A percentile compares a stretch with the other conserved stretches of the same genome.
Evolutionary conservation across 2,888 invertebrate genomes (phyloP).

Genomic region (Dynastes maya): DNA sequence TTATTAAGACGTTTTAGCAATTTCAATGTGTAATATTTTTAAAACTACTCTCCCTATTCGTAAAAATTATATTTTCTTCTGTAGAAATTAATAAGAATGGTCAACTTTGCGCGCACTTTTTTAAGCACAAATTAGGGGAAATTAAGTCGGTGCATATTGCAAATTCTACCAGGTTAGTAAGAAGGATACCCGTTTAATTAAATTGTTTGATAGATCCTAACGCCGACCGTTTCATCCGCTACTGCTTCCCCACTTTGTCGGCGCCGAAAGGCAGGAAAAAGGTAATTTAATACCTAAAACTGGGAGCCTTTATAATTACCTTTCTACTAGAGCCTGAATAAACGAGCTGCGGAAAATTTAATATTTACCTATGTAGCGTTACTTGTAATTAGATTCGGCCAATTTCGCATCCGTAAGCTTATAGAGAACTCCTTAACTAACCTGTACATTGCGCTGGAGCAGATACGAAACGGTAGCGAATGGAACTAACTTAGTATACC

Average conservation of each 20-base stretch:
- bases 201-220: slow-evolving; percentile 5
- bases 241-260: background rate
- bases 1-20: too few species aligned
- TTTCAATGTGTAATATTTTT: too few species aligned
- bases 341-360: slow-evolving; percentile 7
- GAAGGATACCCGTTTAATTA: slow-evolving; percentile 15
- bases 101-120: background rate
- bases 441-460: too few species aligned
- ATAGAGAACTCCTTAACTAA: background rate
- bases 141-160: slow-evolving; percentile 2
- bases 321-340: slow-evolving; percentile 4
- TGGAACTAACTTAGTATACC: background rate
- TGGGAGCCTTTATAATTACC: slow-evolving; percentile 17
- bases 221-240: slow-evolving; percentile 4
- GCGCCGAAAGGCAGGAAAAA: slow-evolving; percentile 22
- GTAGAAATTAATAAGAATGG: background rate
- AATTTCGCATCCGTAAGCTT: slow-evolving; percentile 4
- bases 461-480: background rate
- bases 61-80: too few species aligned
- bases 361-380: slow-evolving; percentile 23
- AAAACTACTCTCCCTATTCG: too few species aligned
- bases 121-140: background rate
- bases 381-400: slow-evolving; percentile 25
- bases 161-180: background rate
- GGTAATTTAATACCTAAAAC: slow-evolving; percentile 37